Percentiles rank a stretch among this genome's conserved stretches.
Evolutionary conservation across 1,140 invertebrate species (phyloP).

Genomic region (Pollicipes pollicipes): DNA sequence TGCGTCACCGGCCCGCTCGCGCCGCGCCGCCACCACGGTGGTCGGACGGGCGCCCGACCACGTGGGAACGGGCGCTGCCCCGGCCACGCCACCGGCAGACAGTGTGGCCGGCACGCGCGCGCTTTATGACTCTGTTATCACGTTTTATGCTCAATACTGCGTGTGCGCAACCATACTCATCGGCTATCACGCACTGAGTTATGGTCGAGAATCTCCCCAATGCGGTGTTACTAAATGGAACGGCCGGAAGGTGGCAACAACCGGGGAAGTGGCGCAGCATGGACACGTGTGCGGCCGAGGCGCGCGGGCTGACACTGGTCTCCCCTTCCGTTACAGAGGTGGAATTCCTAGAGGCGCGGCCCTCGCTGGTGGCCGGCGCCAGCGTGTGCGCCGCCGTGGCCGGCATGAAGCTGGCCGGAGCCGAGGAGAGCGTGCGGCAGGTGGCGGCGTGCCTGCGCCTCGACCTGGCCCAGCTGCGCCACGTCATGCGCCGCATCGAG

Average conservation of each 20-base stretch:
- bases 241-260: too few species aligned
- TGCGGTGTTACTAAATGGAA: too few species aligned
- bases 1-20: neutral
- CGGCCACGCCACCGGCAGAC: too few species aligned
- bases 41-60: neutral
- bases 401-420: neutral
- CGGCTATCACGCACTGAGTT: too few species aligned
- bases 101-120: too few species aligned
- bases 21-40: neutral
- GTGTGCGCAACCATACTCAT: too few species aligned
- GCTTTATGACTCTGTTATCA: too few species aligned
- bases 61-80: neutral
- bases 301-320: neutral
- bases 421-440: neutral
- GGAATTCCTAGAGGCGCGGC: neutral
- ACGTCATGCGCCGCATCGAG: conserved; percentile 3
- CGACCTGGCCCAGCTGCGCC: neutral
- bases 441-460: neutral
- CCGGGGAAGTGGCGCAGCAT: too few species aligned
- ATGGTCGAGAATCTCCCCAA: too few species aligned
- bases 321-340: neutral
- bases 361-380: neutral
- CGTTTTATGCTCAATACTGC: too few species aligned
- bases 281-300: too few species aligned
- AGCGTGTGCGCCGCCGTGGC: neutral